Evolutionary conservation across 2,797 vertebrate species (phyloP).

Genomic region (Geotrypetes seraphini): DNA sequence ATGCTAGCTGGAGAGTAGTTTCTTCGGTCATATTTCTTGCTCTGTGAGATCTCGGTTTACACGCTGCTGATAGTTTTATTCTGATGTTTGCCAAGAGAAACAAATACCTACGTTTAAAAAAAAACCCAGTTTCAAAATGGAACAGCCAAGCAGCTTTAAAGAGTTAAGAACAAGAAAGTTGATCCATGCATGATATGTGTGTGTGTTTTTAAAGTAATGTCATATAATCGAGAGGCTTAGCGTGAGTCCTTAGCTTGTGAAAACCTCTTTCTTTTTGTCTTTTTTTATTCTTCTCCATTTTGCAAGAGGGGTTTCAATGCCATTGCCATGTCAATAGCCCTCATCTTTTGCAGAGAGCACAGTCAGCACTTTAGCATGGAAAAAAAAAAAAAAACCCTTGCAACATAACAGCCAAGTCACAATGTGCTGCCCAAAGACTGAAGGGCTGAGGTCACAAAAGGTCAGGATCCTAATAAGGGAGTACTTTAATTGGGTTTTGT

Average conservation of each 20-base stretch:
- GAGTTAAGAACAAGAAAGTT: background rate
- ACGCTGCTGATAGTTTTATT: background rate
- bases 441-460: conserved; percentile 11
- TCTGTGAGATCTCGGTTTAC: background rate
- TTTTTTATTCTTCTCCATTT: background rate
- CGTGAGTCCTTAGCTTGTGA: background rate
- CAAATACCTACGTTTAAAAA: background rate
- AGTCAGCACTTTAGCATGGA: conserved; percentile 18
- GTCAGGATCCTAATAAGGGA: conserved; percentile 24
- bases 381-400: conserved; percentile 20
- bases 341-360: background rate
- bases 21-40: background rate
- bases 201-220: background rate
- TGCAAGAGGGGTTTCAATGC: background rate
- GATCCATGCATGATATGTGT: background rate
- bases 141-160: background rate
- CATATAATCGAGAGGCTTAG: conserved; percentile 5
- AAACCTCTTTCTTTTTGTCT: conserved; percentile 1
- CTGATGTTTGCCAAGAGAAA: background rate
- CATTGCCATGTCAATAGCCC: conserved; percentile 1
- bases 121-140: background rate
- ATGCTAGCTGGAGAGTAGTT: background rate
- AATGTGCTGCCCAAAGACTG: conserved; percentile 29
- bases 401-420: conserved; percentile 39
- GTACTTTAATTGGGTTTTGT: conserved; percentile 43